Base-by-base conservation (phyloP, 1,140 invertebrate species). In the Ridgeia piscesae region DNA sequence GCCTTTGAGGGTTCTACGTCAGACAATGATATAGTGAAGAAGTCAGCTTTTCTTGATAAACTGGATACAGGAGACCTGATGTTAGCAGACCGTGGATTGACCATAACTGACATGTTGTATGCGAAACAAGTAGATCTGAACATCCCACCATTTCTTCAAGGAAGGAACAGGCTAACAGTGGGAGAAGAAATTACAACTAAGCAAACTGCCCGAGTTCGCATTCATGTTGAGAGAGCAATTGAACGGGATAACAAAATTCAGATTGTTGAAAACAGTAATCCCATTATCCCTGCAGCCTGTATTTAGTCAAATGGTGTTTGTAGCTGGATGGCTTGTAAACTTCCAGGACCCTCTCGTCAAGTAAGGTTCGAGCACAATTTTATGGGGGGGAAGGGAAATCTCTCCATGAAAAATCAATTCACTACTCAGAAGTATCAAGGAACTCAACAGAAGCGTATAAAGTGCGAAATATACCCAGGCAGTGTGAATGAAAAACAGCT, bases 211-310 rank as follows among this genome's bases (percentile, higher is more conserved):
- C 93, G 93, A 91, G 42, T 92, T 33, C 33, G 93, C n/a, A 94
- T 94, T 93, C 93, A 94, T 92, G 93, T 94, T 48, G 94, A 94
- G 91, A 91, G 93, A 58, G 92, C 91, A 0, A 94, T 93, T 92
- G 93, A 93, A 92, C 91, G 92, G n/a, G 34, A 93, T 93, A 35
- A 94, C 93, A 50, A 93, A 93, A 77, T 94, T 91, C 35, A 92
- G 92, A 89, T 91, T 93, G 31, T 35, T 94, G 14, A 48, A 93
- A 33, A 93, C 92, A 92, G 88, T 34, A 88, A 42, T 93, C 1
- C 92, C 93, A n/a, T 35, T 92, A 27, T 77, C 48, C 27, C 48
- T 92, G 58, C 11, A 89, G 34, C 50, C 92, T 27, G 88, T 91
- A n/a, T 92, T 94, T 91, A 92, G 89, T 50, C 93, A 94, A 91